These are phyloP conservation scores for Rhynchotus rufescens DNA, from an alignment of 2,797 vertebrate species.

Conservation along the genomic window DNA sequence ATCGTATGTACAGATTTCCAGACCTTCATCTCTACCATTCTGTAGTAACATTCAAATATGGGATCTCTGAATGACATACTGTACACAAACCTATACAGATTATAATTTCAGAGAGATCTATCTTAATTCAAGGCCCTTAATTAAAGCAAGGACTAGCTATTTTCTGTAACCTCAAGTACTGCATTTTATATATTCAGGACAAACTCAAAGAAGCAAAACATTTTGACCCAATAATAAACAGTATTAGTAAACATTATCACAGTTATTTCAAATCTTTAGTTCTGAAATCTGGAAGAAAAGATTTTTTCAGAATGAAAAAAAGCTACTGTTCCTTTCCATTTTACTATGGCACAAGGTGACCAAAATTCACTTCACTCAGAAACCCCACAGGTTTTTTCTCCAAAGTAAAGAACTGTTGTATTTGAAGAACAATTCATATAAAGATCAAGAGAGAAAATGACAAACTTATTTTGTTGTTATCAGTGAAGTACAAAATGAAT, in stretches of 20 bases:
- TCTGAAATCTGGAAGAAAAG: background rate
- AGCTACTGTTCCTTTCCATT: background rate
- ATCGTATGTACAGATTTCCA: background rate
- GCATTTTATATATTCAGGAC: background rate
- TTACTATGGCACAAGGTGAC: background rate
- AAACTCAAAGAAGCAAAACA: background rate
- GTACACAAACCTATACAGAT: background rate
- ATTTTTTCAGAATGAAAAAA: background rate
- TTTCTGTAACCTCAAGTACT: background rate
- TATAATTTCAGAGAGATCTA: background rate
- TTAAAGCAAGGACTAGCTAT: background rate
- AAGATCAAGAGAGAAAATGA: background rate
- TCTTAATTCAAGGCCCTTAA: background rate
- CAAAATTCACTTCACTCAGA: background rate
- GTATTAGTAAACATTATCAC: too few relatives aligned
- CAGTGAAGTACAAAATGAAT: background rate
- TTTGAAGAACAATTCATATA: background rate
- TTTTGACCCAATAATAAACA: background rate
- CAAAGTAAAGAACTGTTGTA: background rate
- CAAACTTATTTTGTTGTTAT: background rate
- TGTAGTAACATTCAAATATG: background rate
- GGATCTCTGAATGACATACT: background rate
- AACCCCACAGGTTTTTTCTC: background rate
- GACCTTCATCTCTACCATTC: background rate
- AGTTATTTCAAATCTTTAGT: background rate